Percentiles rank a stretch among this genome's conserved stretches.
Conservation (phyloP, 1,140 invertebrate species). For the Caenorhabditis tropicalis region DNA sequence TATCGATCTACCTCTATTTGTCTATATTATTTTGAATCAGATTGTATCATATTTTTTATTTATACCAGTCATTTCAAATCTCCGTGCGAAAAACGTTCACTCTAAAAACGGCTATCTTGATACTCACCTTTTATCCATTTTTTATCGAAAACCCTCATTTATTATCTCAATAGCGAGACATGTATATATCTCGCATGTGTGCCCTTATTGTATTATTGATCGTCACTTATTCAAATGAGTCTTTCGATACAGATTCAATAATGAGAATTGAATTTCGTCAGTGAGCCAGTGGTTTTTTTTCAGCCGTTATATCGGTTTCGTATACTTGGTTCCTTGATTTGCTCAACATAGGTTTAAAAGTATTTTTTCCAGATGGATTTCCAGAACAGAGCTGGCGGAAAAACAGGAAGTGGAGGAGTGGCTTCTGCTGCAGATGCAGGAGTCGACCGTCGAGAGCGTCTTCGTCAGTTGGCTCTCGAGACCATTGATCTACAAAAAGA, state of each 20-base stretch:
- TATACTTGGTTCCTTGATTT: too few species aligned
- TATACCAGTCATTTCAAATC: background rate
- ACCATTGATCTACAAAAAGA: slow-evolving; percentile 98
- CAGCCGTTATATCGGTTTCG: too few species aligned
- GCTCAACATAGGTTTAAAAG: too few species aligned
- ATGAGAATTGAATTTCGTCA: too few species aligned
- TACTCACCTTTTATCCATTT: background rate
- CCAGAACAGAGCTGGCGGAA: slow-evolving; percentile 94
- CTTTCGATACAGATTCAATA: too few species aligned
- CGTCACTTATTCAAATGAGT: background rate
- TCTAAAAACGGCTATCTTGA: background rate
- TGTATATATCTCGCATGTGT: background rate
- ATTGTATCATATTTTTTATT: background rate
- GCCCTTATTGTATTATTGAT: background rate
- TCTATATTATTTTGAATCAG: background rate
- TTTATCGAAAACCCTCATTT: too few species aligned
- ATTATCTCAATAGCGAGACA: background rate
- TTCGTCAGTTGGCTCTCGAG: slow-evolving; percentile 93
- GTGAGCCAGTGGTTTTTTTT: too few species aligned
- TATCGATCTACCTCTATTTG: background rate
- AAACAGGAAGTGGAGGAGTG: slow-evolving; percentile 96
- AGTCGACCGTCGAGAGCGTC: slow-evolving; percentile 90
- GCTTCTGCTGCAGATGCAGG: slow-evolving; percentile 98
- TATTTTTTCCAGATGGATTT: slow-evolving; percentile 82
- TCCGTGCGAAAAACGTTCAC: background rate